Conservation (phyloP, 2,113 vertebrate genomes). For the Gobio gobio region DNA sequence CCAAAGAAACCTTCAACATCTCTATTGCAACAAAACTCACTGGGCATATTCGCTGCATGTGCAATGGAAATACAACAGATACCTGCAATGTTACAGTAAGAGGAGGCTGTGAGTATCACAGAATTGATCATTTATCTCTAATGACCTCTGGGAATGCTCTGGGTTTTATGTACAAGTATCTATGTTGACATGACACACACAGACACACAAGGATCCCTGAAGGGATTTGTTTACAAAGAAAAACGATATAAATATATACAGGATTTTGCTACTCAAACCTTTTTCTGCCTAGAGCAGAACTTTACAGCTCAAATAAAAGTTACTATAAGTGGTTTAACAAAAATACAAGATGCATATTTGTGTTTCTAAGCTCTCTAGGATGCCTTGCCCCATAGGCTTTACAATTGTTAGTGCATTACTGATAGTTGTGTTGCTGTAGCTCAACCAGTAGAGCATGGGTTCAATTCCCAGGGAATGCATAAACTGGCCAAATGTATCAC, state of each 20-base stretch:
- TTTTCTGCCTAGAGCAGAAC: background rate
- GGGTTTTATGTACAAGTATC: too few relatives aligned
- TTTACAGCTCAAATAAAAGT: background rate
- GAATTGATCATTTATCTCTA: background rate
- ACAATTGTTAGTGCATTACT: background rate
- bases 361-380: background rate
- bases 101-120: slow-evolving; percentile 48
- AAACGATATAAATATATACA: background rate
- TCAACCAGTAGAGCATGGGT: background rate
- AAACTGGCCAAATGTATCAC: background rate
- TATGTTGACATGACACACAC: background rate
- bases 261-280: background rate
- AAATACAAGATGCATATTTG: background rate
- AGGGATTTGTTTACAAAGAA: background rate
- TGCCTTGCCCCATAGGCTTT: background rate
- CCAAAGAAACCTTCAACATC: background rate
- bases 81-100: background rate
- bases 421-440: background rate
- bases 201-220: background rate
- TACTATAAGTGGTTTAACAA: background rate
- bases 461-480: background rate
- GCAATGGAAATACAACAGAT: background rate
- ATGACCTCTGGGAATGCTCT: too few relatives aligned
- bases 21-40: background rate
- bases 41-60: background rate